Base-by-base conservation (phyloP, 2,113 vertebrate genomes). In the Nasalis larvatus region DNA sequence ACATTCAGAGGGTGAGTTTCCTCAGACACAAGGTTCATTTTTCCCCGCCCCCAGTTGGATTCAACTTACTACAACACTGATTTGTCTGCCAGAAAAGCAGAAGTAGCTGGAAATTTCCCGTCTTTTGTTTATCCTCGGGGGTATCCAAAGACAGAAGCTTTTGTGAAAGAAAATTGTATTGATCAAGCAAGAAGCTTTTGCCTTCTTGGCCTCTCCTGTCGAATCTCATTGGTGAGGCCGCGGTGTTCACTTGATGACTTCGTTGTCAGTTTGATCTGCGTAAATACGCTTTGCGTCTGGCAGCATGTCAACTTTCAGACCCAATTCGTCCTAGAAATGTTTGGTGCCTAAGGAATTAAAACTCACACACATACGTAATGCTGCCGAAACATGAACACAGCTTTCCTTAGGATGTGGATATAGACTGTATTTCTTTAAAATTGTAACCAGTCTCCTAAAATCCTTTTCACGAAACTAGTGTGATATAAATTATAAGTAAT, bases 221-320 rank as follows among this genome's bases (percentile, higher is more conserved):
- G 52, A 23, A 68, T 52, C 89, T 86, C 16, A 27, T n/a, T n/a
- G 90, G 74, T 23, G 2, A 82, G 83, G 56, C 25, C 0, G 0
- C 73, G 12, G 32, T 0, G 0, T 1, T 21, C 42, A 0, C 17
- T 42, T 49, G 1, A n/a, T 37, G 54, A 47, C 85, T 76, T 3
- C 0, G 23, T 13, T n/a, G 71, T 52, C 1, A 11, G 27, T 47
- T 16, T 54, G 32, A 40, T 80, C 32, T n/a, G 1, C 8, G 3
- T 5, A 20, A 78, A 52, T 3, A 8, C 0, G 0, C 17, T 1
- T 47, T 3, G 18, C 66, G 18, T 63, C 85, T 56, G 30, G 3
- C 40, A 30, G 58, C 4, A 7, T 0, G 27, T 13, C 85, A 20
- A 14, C 66, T 47, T 45, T 47, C 73, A 49, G 74, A 91, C 56